A percentile compares a stretch with the other conserved stretches of the same genome.
phyloP scores from a whole-genome alignment of 2,113 vertebrate genomes.

The Zapus hudsonius region DNA sequence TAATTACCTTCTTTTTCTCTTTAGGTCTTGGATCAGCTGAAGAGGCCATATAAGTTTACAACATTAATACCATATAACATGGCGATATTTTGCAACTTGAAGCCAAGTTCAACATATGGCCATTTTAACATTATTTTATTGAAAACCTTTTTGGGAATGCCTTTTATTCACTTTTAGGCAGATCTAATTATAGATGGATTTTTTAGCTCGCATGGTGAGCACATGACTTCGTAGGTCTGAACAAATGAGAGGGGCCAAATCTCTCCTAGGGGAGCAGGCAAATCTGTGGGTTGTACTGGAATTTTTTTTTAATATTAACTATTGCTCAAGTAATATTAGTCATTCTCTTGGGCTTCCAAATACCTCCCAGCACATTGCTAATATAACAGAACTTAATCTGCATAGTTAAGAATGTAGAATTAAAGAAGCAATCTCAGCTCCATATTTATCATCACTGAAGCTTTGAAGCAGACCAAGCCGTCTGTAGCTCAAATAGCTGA shows the following conservation, averaged over 20 bases:
- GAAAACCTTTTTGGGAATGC: constrained; percentile 61
- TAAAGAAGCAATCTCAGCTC: rapidly evolving
- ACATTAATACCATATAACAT: not conserved
- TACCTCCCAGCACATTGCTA: not conserved
- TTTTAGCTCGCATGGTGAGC: constrained; percentile 37
- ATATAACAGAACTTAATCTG: not conserved
- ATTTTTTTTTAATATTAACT: not conserved
- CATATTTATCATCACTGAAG: no score
- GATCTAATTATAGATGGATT: constrained; percentile 67
- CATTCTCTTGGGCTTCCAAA: not conserved
- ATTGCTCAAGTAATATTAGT: not conserved
- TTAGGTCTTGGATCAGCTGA: constrained; percentile 22
- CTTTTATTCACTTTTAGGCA: constrained; percentile 63
- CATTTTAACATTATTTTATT: constrained; percentile 41
- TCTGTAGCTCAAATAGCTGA: rapidly evolving
- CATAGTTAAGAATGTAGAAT: not conserved
- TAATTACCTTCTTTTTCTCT: not conserved
- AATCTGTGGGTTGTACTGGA: not conserved
- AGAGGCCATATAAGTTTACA: constrained; percentile 53
- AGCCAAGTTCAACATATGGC: constrained; percentile 76
- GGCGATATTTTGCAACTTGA: constrained; percentile 50
- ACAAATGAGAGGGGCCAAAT: not conserved
- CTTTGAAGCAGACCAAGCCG: not conserved
- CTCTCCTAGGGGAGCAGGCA: constrained; percentile 1
- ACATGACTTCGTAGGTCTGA: constrained; percentile 12